Evolutionary conservation across 1,140 invertebrate species (phyloP), one percentile per base, ranked within the genome.

Genomic region (Solenopsis invicta): DNA sequence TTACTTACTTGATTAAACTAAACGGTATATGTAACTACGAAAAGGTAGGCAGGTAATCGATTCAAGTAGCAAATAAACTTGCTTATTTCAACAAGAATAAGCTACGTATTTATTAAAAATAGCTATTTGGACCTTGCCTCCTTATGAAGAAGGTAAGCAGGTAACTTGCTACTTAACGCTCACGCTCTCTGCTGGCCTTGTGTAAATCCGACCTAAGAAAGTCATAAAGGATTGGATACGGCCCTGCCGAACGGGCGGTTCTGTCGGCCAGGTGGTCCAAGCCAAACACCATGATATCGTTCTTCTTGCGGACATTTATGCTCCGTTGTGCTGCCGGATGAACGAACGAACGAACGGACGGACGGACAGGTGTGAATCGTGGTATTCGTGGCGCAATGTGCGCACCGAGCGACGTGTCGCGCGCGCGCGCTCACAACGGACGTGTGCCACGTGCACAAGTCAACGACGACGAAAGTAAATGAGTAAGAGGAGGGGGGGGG

Each of bases 221-320:
- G 29, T 10, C n/a, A 12, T 34, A 21, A 50, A 50, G 77, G 52
- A 72, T 61, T 16, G 34, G 18, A 24, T 84, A 75, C 80, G 80
- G 80, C 80, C 80, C 69, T 84, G 80, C n/a, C 24, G 45, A 69
- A 24, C 64, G 21, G 41, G 41, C 62, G 45, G 59, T 37, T 81
- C 45, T 54, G 54, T 74, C 80, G 80, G 69, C 80, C 80, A 84
- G 80, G 80, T 84, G 80, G 80, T 84, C 80, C 80, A 82, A 82
- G 41, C 67, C 37, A 69, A 84, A 41, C 67, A 54, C 69, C 64
- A 75, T 54, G 80, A 75, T 84, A 84, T 84, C 80, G 80, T 84
- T 75, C 80, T 84, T 84, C 80, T 84, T 74, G 80, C 80, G 69
- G 80, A 84, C 69, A 62, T 84, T 84, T 84, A 84, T 74, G 80